Evolutionary conservation across 2,113 vertebrate genomes (phyloP), one percentile per base, ranked within the genome.

Genomic region (Dicentrarchus labrax): DNA sequence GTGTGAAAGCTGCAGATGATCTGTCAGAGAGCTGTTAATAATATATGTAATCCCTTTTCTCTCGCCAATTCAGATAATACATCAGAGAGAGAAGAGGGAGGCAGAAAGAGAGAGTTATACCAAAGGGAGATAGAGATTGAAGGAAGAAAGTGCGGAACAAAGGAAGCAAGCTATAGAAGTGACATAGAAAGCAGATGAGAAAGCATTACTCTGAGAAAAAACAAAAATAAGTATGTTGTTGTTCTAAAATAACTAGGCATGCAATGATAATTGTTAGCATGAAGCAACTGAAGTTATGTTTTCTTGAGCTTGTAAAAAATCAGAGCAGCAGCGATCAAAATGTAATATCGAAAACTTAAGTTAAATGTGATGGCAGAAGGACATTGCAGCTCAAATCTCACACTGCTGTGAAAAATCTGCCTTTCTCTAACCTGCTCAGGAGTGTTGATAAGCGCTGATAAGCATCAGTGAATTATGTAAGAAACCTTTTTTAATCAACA

Each of bases 1-100:
- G 78, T 88, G 71, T 72, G 78, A 79, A 74, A 66, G 56, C 62
- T 57, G 50, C 61, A 62, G 70, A 50, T 53, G 81, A 82, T 80
- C 70, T 30, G 61, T 72, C 67, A 66, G 47, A 53, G 19, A 41
- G 57, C 43, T 60, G 73, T 84, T 72, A 78, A 86, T 76, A 74
- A 87, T 85, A 50, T 61, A 85, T 85, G 62, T 13, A 76, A 70
- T 38, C 22, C 13, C 60, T 64, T 36, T 43, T 62, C 60, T 45
- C 16, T 76, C 6, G n/a, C 16, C 41, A 77, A 45, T 45, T 71
- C 16, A 51, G 61, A 67, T 22, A 38, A 65, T 19, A 69, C 59
- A 70, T 48, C 51, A 70, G n/a, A n/a, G 56, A 51, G 65, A 21
- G 6, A 24, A 43, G 24, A 61, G 45, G 16, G 53, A 24, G 6